Evolutionary conservation across 2,888 invertebrate species (phyloP), one percentile per base, ranked within the genome.

Genomic region (Tipula vernalis): DNA sequence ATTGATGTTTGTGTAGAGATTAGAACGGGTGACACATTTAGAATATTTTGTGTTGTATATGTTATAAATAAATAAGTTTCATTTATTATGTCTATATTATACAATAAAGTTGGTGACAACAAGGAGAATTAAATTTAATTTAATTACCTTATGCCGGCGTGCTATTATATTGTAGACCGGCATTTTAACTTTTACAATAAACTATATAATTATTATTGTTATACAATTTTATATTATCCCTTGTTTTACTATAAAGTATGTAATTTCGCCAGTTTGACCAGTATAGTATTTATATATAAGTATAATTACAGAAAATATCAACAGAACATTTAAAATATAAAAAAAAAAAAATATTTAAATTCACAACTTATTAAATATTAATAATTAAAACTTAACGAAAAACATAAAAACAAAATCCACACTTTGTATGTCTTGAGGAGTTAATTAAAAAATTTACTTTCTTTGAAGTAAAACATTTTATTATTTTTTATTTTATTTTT

Each of bases 111-210:
- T 71, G 71, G 12, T 71, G 71, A 71, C 71, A 71, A 71, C 28
- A 71, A 71, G 71, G 71, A 71, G 71, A 71, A 71, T 84, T 84
- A 84, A 84, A 84, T 39, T 39, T 39, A 15, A n/a, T 84, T 36
- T 39, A 84, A 84, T 91, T 92, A 94, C 93, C 93, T 94, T 94
- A 90, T 93, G 93, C 90, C 93, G 93, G 90, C 93, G 93, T 88
- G 93, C 92, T 90, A 94, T 93, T 89, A 94, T 93, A 90, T 93
- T 94, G 91, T 93, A 94, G 88, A 94, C 93, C 88, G 94, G 94
- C 94, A 94, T 94, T 88, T 84, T 36, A 36, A 39, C 39, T 39
- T 39, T 88, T 39, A 6, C 3, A 39, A 39, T 39, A 39, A 28
- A 28, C 85, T n/a, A 47, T n/a, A 86, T n/a, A n/a, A n/a, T n/a